These are phyloP conservation scores for Phyllotreta cruciferae DNA, from an alignment of 2,888 invertebrate species.

Conservation along the genomic window DNA sequence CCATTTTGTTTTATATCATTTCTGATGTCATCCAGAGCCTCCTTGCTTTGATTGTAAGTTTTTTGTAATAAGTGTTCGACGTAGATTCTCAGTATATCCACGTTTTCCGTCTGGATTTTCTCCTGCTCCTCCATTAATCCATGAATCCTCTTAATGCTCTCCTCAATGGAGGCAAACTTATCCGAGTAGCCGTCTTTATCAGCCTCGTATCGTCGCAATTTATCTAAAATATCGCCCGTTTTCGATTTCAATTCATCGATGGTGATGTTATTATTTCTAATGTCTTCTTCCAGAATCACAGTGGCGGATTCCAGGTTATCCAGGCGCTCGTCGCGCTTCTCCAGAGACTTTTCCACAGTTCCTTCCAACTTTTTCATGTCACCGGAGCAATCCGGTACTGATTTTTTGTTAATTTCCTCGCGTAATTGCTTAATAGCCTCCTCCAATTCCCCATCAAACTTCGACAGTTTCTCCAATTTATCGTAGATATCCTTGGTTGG, in stretches of 20 bases:
- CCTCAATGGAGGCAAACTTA: background rate
- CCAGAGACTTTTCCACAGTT: conserved; percentile 1
- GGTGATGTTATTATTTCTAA: conserved; percentile 2
- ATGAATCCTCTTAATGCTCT: background rate
- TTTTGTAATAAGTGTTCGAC: background rate
- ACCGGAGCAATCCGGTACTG: conserved; percentile 7
- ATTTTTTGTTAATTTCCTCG: too few relatives aligned
- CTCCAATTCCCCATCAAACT: background rate
- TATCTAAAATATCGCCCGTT: conserved; percentile 9
- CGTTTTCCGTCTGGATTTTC: too few relatives aligned
- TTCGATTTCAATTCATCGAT: background rate
- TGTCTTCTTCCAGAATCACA: background rate
- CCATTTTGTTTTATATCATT: background rate
- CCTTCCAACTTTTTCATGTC: background rate
- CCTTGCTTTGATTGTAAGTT: background rate
- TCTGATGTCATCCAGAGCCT: background rate
- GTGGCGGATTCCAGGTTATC: conserved; percentile 11
- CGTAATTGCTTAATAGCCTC: background rate
- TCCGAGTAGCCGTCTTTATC: conserved; percentile 13
- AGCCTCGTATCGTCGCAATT: background rate
- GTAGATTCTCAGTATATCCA: background rate
- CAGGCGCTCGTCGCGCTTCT: conserved; percentile 12
- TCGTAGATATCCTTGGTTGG: background rate
- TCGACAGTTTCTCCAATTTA: background rate
- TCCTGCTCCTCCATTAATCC: background rate